Conservation (phyloP, 2,113 vertebrate genomes). For the Colossoma macropomum region DNA sequence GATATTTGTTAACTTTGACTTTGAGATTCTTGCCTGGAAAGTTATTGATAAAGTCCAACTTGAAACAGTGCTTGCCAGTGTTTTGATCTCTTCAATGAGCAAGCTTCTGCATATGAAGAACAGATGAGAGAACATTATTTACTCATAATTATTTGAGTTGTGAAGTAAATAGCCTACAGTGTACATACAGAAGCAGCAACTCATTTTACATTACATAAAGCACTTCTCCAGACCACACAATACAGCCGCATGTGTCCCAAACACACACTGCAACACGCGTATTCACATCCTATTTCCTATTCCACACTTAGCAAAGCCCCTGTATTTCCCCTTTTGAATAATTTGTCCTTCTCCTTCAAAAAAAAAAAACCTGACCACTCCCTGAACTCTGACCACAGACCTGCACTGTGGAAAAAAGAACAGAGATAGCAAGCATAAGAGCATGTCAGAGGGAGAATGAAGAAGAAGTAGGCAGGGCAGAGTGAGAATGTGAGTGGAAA, state of each 20-base stretch:
- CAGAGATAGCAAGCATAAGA: constrained; percentile 27
- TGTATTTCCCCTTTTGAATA: constrained; percentile 32
- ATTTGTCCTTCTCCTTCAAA: constrained; percentile 24
- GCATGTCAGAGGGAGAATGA: constrained; percentile 7
- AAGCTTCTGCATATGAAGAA: background rate
- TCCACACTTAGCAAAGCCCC: constrained; percentile 41
- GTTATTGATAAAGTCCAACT: background rate
- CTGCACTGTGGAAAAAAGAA: constrained; percentile 13
- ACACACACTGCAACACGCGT: constrained; percentile 19
- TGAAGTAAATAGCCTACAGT: background rate
- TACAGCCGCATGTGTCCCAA: background rate
- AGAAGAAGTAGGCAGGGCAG: background rate
- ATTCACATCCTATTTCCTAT: constrained; percentile 28
- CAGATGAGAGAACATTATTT: background rate
- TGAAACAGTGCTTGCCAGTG: background rate
- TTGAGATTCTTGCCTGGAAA: background rate
- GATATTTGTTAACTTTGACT: background rate
- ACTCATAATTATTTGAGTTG: background rate
- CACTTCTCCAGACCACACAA: constrained; percentile 1
- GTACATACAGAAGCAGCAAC: background rate
- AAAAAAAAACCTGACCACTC: constrained; percentile 48
- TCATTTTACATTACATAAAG: constrained; percentile 12
- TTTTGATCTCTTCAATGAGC: background rate
- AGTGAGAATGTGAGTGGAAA: background rate
- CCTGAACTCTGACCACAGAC: constrained; percentile 48